Percentiles rank a stretch among this genome's conserved stretches.
These are phyloP conservation scores for Rhimphoctona megacephalus DNA, from an alignment of 2,888 invertebrate species.

Conservation along the genomic window DNA sequence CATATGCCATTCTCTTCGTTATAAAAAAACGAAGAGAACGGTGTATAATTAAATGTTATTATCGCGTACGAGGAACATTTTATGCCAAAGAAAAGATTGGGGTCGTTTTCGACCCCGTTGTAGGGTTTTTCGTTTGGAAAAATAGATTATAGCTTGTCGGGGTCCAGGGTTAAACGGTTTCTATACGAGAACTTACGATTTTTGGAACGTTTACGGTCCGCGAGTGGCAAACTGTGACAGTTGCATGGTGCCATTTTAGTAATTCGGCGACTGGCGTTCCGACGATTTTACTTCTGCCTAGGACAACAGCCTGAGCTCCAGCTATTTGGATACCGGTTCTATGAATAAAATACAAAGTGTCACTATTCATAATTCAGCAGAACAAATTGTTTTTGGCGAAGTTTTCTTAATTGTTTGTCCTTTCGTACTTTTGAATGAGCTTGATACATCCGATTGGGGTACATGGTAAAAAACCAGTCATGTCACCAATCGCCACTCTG, in stretches of 20 bases:
- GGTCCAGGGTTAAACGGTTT: neutral
- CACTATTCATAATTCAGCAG: neutral
- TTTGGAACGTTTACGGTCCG: conserved; percentile 93
- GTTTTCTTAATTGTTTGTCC: conserved; percentile 15
- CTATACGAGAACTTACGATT: conserved; percentile 86
- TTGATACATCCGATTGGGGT: conserved; percentile 98
- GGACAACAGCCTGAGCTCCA: conserved; percentile 95
- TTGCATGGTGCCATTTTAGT: conserved; percentile 98
- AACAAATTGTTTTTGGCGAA: conserved; percentile 9
- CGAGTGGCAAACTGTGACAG: conserved; percentile 98
- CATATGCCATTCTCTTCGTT: too few relatives aligned
- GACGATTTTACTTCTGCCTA: conserved; percentile 99
- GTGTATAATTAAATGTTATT: too few relatives aligned
- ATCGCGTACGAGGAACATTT: too few relatives aligned
- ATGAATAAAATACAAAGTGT: conserved; percentile 39
- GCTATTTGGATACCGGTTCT: conserved; percentile 91
- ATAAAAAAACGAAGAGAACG: too few relatives aligned
- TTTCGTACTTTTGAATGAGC: conserved; percentile 90
- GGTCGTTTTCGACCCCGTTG: too few relatives aligned
- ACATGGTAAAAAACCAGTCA: conserved; percentile 96
- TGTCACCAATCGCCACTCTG: conserved; percentile 94
- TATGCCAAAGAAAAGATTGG: too few relatives aligned
- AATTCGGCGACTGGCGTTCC: conserved; percentile 98
- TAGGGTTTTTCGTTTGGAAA: too few relatives aligned
- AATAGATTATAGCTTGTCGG: too few relatives aligned